A percentile compares a stretch with the other conserved stretches of the same genome.
Evolutionary conservation across 2,797 vertebrate genomes (phyloP).

Genomic region (Apogon talboti): DNA sequence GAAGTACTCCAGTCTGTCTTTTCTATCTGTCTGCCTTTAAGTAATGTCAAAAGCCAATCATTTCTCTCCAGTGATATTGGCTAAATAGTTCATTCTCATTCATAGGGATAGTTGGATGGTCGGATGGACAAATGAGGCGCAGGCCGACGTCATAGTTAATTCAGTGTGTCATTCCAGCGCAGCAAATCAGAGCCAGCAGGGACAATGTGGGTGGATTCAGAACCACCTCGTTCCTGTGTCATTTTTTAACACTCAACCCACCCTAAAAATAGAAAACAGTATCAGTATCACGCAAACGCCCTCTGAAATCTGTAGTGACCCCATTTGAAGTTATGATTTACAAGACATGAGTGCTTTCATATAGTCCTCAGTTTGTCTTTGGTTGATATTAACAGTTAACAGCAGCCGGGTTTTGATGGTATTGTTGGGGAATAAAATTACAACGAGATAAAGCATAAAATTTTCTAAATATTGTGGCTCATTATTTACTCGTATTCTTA

Average conservation of each 20-base stretch:
- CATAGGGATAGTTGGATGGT: conserved; percentile 21
- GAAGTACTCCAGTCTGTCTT: not conserved
- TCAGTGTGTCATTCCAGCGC: conserved; percentile 50
- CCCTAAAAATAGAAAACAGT: conserved; percentile 48
- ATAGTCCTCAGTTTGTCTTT: not conserved
- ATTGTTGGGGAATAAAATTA: too few species aligned
- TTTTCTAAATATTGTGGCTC: too few species aligned
- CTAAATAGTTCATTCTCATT: conserved; percentile 44
- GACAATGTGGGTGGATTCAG: conserved; percentile 62
- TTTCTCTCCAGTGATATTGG: conserved; percentile 20
- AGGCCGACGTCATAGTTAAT: conserved; percentile 50
- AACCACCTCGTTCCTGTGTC: conserved; percentile 48
- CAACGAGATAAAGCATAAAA: too few species aligned
- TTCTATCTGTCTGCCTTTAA: conserved; percentile 1
- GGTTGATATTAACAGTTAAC: too few species aligned
- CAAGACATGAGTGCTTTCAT: conserved; percentile 12
- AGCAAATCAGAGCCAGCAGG: conserved; percentile 47
- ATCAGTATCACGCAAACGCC: conserved; percentile 20
- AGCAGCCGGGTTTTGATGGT: too few species aligned
- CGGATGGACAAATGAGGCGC: conserved; percentile 18
- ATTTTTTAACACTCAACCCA: conserved; percentile 44
- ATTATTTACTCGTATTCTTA: too few species aligned
- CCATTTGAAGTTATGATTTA: conserved; percentile 41
- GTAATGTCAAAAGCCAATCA: conserved; percentile 19
- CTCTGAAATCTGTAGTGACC: conserved; percentile 15